Percentiles rank a stretch among this genome's conserved stretches.
Evolutionary conservation across 1,140 invertebrate species (phyloP).

Genomic region (Wasmannia auropunctata): DNA sequence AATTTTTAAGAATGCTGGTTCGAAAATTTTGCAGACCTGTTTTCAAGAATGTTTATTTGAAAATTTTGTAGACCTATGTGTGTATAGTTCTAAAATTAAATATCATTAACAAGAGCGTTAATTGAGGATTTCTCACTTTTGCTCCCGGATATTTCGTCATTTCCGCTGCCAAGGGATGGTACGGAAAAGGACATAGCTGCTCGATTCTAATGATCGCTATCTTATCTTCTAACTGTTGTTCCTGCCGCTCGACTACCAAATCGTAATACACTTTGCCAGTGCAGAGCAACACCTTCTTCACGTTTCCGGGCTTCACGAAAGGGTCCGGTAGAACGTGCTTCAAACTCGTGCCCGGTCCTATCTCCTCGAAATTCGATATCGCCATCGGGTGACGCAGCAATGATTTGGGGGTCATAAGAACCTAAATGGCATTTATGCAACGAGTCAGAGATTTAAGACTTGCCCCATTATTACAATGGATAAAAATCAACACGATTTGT

Average conservation of each 20-base stretch:
- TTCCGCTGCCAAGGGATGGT: slow-evolving; percentile 90
- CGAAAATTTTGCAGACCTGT: background rate
- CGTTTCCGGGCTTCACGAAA: slow-evolving; percentile 86
- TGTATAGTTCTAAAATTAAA: background rate
- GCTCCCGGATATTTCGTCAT: slow-evolving; percentile 90
- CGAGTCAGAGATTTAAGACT: background rate
- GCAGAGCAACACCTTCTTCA: slow-evolving; percentile 92
- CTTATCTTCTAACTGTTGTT: slow-evolving; percentile 88
- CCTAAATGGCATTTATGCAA: slow-evolving; percentile 37
- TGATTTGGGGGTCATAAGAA: slow-evolving; percentile 92
- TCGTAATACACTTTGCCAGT: slow-evolving; percentile 95
- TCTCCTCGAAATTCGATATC: slow-evolving; percentile 90
- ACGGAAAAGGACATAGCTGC: slow-evolving; percentile 95
- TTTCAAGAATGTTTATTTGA: too few species aligned
- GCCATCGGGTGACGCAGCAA: slow-evolving; percentile 90
- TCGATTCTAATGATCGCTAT: slow-evolving; percentile 93
- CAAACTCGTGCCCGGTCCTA: slow-evolving; percentile 84
- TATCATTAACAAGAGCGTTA: background rate
- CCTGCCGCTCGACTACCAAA: slow-evolving; percentile 88
- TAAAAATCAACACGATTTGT: background rate
- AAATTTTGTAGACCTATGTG: background rate
- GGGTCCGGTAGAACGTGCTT: slow-evolving; percentile 87
- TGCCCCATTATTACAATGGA: background rate
- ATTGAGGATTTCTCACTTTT: slow-evolving; percentile 82
- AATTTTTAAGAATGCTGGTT: background rate